Percentiles rank a stretch among this genome's conserved stretches.
Conservation (phyloP, 2,113 vertebrate species). For the Gyps fulvus region DNA sequence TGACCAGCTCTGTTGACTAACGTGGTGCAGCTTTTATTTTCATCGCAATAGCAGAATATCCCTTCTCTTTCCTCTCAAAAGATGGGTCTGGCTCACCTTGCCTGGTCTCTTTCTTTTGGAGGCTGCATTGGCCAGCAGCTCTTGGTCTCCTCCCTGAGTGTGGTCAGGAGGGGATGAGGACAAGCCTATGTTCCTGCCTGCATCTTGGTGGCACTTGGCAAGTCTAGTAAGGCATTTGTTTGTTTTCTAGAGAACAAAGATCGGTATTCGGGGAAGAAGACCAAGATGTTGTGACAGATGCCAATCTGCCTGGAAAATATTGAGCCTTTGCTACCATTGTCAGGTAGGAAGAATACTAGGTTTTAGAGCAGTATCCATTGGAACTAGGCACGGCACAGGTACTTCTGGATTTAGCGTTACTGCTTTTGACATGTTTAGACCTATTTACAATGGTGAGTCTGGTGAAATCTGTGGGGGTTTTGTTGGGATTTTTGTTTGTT, state of each 20-base stretch:
- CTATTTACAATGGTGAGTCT: not conserved
- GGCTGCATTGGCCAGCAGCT: not conserved
- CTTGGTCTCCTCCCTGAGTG: not conserved
- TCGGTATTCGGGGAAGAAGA: not conserved
- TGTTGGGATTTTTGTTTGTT: not conserved
- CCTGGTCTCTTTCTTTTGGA: not conserved
- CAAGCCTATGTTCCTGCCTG: not conserved
- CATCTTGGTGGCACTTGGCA: not conserved
- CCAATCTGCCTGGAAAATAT: not conserved
- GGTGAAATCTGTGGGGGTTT: not conserved
- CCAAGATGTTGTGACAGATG: not conserved
- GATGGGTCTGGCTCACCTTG: not conserved
- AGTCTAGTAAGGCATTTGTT: not conserved
- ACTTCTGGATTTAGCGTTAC: not conserved
- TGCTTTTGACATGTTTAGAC: not conserved
- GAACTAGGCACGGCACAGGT: not conserved
- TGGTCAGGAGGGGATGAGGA: not conserved
- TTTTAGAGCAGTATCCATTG: not conserved
- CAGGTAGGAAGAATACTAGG: not conserved
- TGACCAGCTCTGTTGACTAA: not conserved
- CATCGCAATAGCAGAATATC: not conserved
- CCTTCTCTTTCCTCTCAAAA: not conserved
- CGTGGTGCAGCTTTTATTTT: not conserved
- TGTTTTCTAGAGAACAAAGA: not conserved
- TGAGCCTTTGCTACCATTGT: not conserved